Conservation (phyloP, 2,888 invertebrate species). For the Gnatocerus cornutus region DNA sequence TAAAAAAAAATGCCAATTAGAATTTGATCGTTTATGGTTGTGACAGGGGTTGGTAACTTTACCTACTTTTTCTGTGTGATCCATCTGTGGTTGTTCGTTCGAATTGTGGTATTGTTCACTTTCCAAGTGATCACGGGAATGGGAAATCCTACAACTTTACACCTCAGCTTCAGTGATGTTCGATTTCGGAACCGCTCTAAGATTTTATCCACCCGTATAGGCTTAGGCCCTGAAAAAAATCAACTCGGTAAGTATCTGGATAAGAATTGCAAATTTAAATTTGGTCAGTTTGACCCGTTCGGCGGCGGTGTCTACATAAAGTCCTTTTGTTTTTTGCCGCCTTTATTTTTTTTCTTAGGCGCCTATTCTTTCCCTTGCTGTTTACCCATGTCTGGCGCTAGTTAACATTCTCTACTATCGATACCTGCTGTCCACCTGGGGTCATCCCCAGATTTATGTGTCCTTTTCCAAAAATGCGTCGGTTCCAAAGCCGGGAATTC, state of each 20-base stretch:
- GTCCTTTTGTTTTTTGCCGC: conserved; percentile 5
- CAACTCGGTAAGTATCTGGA: too few relatives aligned
- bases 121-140: conserved; percentile 89
- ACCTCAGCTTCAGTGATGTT: conserved; percentile 77
- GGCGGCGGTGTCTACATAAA: conserved; percentile 17
- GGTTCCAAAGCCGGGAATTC: conserved; percentile 27
- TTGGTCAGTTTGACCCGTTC: conserved; percentile 21
- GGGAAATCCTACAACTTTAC: conserved; percentile 84
- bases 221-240: conserved; percentile 62
- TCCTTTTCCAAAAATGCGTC: conserved; percentile 45
- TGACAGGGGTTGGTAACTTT: conserved; percentile 13
- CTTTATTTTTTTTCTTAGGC: conserved; percentile 18
- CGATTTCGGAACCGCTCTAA: not conserved
- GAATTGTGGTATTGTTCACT: conserved; percentile 81
- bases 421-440: conserved; percentile 29
- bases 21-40: conserved; percentile 20
- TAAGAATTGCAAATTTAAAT: not conserved
- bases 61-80: conserved; percentile 78
- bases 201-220: conserved; percentile 48
- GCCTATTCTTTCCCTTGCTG: conserved; percentile 25
- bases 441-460: conserved; percentile 33
- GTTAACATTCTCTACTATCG: conserved; percentile 44
- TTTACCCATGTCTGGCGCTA: conserved; percentile 36
- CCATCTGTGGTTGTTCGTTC: conserved; percentile 75
- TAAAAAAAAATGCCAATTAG: conserved; percentile 41